Conservation (phyloP, 2,797 vertebrate genomes). For the Esox masquinongy region DNA sequence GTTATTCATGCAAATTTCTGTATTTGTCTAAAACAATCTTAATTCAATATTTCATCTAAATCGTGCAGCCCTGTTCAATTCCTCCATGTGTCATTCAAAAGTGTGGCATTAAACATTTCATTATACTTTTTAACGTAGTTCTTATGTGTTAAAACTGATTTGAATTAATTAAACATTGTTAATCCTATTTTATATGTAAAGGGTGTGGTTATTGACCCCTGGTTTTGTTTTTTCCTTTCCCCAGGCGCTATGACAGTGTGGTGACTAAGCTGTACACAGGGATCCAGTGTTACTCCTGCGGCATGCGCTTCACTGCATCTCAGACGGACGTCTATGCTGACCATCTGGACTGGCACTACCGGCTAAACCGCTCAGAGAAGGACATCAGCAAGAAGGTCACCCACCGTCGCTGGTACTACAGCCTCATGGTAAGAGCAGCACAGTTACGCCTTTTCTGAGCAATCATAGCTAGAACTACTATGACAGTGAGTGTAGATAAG, state of each 20-base stretch:
- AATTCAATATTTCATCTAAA: no score
- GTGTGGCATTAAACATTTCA: no score
- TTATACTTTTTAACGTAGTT: no score
- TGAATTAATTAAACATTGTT: no score
- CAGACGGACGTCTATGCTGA: conserved; percentile 98
- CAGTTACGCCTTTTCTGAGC: background rate
- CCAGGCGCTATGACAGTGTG: conserved; percentile 89
- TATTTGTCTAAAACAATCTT: no score
- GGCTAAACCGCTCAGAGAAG: conserved; percentile 95
- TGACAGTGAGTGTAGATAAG: no score
- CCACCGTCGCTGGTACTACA: conserved; percentile 97
- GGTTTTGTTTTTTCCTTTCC: background rate
- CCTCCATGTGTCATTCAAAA: no score
- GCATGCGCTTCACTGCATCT: conserved; percentile 94
- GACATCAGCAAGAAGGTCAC: conserved; percentile 95
- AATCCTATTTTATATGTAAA: background rate
- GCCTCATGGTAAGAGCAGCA: conserved; percentile 82
- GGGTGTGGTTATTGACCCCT: background rate
- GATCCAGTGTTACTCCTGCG: conserved; percentile 98
- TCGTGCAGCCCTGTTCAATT: no score
- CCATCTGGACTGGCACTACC: conserved; percentile 98
- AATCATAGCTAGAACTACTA: background rate
- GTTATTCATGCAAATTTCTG: no score
- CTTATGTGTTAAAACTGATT: no score
- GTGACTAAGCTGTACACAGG: conserved; percentile 93